Conservation (phyloP, 2,888 invertebrate species). For the Netelia virgata region DNA sequence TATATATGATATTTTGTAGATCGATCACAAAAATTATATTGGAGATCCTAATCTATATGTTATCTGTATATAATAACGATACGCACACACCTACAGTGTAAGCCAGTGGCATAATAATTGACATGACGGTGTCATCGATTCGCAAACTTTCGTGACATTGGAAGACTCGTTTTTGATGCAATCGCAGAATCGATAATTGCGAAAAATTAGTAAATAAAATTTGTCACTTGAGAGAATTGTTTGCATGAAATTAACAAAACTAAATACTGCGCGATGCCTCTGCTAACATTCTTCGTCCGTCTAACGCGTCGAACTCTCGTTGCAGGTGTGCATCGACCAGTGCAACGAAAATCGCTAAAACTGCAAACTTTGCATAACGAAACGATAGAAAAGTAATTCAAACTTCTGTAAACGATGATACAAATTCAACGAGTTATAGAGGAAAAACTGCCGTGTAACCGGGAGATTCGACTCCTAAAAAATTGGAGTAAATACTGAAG, state of each 20-base stretch:
- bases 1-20: constrained; percentile 30
- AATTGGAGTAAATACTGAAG: constrained; percentile 20
- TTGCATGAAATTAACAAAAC: no score
- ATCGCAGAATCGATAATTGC: constrained; percentile 27
- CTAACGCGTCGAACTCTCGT: constrained; percentile 11
- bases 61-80: constrained; percentile 47
- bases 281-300: no score
- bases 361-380: not conserved
- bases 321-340: constrained; percentile 1
- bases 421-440: not conserved
- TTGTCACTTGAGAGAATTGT: constrained; percentile 31
- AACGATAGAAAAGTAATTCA: not conserved
- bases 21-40: constrained; percentile 33
- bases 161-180: constrained; percentile 35
- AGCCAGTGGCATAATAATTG: not conserved
- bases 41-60: constrained; percentile 48
- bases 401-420: not conserved
- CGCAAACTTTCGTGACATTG: constrained; percentile 30
- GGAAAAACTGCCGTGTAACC: not conserved
- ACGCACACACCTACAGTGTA: constrained; percentile 12
- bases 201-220: constrained; percentile 27
- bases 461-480: not conserved
- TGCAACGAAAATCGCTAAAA: not conserved
- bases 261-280: no score
- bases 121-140: not conserved